Evolutionary conservation across 2,888 invertebrate genomes (phyloP).

Genomic region (Nymphalis urticae): DNA sequence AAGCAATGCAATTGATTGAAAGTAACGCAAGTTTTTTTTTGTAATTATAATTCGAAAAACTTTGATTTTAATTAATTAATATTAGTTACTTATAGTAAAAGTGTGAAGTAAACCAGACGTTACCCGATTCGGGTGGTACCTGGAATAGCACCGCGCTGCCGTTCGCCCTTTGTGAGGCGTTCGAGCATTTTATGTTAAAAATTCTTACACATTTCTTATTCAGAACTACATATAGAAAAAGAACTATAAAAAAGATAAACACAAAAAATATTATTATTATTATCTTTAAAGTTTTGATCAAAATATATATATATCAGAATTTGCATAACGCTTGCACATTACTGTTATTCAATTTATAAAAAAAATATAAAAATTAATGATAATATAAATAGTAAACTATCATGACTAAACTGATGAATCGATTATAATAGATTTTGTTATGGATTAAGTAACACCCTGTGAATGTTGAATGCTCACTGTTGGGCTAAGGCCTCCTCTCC

Average conservation of each 20-base stretch:
- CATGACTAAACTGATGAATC: too few species aligned
- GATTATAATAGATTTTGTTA: too few species aligned
- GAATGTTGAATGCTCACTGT: too few species aligned
- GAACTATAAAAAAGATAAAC: background rate
- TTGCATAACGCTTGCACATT: too few species aligned
- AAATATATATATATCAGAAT: too few species aligned
- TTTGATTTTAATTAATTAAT: too few species aligned
- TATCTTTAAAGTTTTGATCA: background rate
- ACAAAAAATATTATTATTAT: background rate
- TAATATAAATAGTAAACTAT: too few species aligned
- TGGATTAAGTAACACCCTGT: too few species aligned
- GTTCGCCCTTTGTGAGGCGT: conserved; percentile 41
- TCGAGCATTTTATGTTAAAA: conserved; percentile 69
- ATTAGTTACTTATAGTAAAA: background rate
- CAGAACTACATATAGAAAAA: conserved; percentile 51
- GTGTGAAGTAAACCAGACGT: background rate
- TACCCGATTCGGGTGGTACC: background rate
- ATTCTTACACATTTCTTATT: conserved; percentile 75
- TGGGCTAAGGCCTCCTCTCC: too few species aligned
- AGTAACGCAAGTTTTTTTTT: background rate
- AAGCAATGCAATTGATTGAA: conserved; percentile 6
- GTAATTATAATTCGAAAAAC: too few species aligned
- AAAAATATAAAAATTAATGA: too few species aligned
- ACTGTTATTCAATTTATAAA: too few species aligned
- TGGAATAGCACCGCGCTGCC: background rate